Evolutionary conservation across 2,797 vertebrate genomes (phyloP).

Genomic region (Sebastiscus tertius): DNA sequence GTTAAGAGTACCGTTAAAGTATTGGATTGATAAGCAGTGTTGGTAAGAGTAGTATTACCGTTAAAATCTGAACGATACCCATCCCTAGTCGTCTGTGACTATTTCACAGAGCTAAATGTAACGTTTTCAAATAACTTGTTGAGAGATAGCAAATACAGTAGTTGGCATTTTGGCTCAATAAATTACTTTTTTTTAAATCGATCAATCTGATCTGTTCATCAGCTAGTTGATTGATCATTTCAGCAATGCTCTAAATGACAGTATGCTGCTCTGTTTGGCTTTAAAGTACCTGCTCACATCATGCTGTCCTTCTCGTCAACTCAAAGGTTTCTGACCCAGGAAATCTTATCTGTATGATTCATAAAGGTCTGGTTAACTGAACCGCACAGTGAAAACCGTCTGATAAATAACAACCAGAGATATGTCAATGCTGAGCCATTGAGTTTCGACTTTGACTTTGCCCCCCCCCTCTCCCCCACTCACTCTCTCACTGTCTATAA

Average conservation of each 20-base stretch:
- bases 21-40: too few species aligned
- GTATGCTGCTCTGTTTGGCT: neutral
- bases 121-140: neutral
- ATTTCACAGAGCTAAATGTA: neutral
- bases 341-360: conserved; percentile 34
- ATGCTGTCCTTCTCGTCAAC: neutral
- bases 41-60: too few species aligned
- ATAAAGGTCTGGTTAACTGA: conserved; percentile 47
- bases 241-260: neutral
- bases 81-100: neutral
- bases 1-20: too few species aligned
- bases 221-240: neutral
- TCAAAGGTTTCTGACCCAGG: conserved; percentile 22
- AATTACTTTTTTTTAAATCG: neutral
- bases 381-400: neutral
- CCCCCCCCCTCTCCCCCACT: neutral
- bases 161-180: neutral
- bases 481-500: conserved; percentile 1
- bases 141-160: neutral
- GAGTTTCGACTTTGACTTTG: conserved; percentile 28
- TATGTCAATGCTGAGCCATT: conserved; percentile 31
- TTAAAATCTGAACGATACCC: too few species aligned
- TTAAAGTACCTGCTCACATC: neutral
- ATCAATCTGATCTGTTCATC: neutral
- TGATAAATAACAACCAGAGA: conserved; percentile 37